Evolutionary conservation across 2,888 invertebrate species (phyloP).

Genomic region (Eupithecia subfuscata): DNA sequence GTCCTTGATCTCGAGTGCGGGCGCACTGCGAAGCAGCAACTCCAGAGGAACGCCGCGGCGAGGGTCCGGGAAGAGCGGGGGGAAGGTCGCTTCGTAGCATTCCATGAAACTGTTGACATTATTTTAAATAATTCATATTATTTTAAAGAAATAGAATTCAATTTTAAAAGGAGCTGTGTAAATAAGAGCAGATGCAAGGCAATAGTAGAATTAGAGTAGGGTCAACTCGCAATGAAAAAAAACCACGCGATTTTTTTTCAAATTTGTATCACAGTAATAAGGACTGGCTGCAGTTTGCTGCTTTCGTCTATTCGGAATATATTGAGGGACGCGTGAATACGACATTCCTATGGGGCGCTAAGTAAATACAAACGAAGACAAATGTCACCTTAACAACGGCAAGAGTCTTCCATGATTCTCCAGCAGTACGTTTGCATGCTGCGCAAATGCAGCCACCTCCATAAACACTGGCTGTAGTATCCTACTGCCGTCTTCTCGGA

Average conservation of each 20-base stretch:
- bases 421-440: constrained; percentile 87
- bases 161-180: background rate
- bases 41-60: constrained; percentile 93
- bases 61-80: constrained; percentile 81
- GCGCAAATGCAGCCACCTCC: constrained; percentile 86
- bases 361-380: background rate
- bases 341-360: constrained; percentile 73
- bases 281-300: constrained; percentile 85
- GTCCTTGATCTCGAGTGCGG: constrained; percentile 85
- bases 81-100: constrained; percentile 91
- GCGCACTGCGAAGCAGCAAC: constrained; percentile 93
- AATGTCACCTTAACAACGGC: constrained; percentile 89
- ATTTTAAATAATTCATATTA: constrained; percentile 6
- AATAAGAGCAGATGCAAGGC: background rate
- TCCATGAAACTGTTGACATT: constrained; percentile 86
- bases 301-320: constrained; percentile 74
- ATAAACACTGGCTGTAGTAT: constrained; percentile 87
- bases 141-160: background rate
- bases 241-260: background rate
- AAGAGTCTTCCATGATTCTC: constrained; percentile 90
- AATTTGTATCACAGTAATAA: too few species aligned
- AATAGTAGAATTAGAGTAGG: background rate
- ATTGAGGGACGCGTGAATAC: constrained; percentile 71
- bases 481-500: constrained; percentile 73
- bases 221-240: background rate